Conservation (phyloP, 2,888 invertebrate species). For the Hipparchia sbordonii region DNA sequence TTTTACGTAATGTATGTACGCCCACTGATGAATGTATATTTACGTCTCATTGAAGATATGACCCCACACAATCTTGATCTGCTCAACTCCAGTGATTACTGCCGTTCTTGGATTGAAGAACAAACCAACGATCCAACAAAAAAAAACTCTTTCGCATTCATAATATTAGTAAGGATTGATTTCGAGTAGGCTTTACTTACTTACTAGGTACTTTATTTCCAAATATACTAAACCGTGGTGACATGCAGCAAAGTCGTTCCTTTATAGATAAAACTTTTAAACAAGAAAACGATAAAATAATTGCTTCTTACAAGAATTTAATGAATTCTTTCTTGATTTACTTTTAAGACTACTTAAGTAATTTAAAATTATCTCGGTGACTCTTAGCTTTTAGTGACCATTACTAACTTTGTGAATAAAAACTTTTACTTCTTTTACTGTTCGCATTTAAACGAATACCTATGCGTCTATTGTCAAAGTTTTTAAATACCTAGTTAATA, state of each 20-base stretch:
- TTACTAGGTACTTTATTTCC: not conserved
- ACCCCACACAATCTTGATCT: too few relatives aligned
- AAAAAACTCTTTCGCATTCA: too few relatives aligned
- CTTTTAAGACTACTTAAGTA: slow-evolving; percentile 24
- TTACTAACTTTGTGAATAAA: slow-evolving; percentile 34
- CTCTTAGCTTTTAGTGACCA: slow-evolving; percentile 33
- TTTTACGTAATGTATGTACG: too few relatives aligned
- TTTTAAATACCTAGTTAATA: slow-evolving; percentile 9
- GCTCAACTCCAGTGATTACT: too few relatives aligned
- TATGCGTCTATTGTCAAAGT: slow-evolving; percentile 20
- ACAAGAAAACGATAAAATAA: not conserved
- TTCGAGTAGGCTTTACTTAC: too few relatives aligned
- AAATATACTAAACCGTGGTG: not conserved
- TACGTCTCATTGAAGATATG: too few relatives aligned
- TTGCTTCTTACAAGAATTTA: not conserved
- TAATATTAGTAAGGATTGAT: too few relatives aligned
- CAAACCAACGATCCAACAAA: too few relatives aligned
- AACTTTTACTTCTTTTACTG: slow-evolving; percentile 23
- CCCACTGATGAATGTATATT: too few relatives aligned
- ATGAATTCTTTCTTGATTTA: not conserved
- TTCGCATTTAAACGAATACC: slow-evolving; percentile 11
- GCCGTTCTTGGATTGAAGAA: too few relatives aligned
- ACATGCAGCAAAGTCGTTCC: not conserved
- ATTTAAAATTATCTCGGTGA: slow-evolving; percentile 31
- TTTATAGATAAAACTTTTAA: not conserved